Base-by-base conservation (phyloP, 2,797 vertebrate species). In the Neomorphus geoffroyi region DNA sequence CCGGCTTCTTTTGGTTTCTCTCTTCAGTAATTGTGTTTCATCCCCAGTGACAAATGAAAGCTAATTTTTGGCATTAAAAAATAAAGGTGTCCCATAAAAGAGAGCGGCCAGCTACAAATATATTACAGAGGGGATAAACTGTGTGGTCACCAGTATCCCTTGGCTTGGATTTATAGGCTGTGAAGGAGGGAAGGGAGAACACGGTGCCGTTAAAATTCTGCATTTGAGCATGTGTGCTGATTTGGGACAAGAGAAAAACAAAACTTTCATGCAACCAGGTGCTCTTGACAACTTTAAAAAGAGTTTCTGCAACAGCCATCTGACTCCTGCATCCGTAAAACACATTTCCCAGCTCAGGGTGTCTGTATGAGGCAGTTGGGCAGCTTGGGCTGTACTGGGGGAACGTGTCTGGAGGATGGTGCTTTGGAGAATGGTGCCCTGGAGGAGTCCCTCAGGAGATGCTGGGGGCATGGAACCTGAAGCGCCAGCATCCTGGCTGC, bases 171-270 rank as follows among this genome's bases (percentile, higher is more conserved):
- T 43, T 39, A 43, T 30, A n/a, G 7, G 19, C 51, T 12, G 32
- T 1, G 30, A 13, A 28, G 64, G 53, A 60, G 43, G 53, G 37
- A 61, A 33, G 7, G 61, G 48, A 60, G 53, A 39, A 53, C 62
- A 7, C 3, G 37, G 24, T 22, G 37, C 13, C 21, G 57, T 3
- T 26, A 4, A 11, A 61, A 18, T 43, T 67, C 35, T 53, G 15
- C 19, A 10, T 35, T 7, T 28, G 45, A 57, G 18, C 9, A 2
- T 3, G 7, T 1, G 0, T 0, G 1, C 32, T 32, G 22, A 6
- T 35, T 48, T 32, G 54, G 37, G 35, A n/a, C 5, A 24, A 21
- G 43, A 12, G 26, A 5, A 41, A 33, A 65, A 1, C 9, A 37
- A 24, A 18, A 26, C 24, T 30, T 39, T 2, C 9, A n/a, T 4